A percentile compares a stretch with the other conserved stretches of the same genome.
Conservation (phyloP, 2,113 vertebrate species). For the Nycticryphes semicollaris region DNA sequence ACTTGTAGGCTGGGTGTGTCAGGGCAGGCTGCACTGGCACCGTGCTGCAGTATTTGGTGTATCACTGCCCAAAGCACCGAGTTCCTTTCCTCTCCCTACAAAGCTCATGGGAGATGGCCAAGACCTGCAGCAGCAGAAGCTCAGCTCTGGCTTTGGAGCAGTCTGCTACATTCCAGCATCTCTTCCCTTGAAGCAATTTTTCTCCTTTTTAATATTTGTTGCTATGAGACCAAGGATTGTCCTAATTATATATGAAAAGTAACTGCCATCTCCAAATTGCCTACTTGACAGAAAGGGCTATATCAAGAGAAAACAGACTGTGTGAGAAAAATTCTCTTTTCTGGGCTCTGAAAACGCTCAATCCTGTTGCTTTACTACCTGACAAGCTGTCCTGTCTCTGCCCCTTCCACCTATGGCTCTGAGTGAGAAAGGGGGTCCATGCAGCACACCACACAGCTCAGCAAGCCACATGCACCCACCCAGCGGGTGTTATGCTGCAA, state of each 20-base stretch:
- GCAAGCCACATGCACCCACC: conserved; percentile 49
- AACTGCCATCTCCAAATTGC: not conserved
- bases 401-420: not conserved
- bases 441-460: conserved; percentile 58
- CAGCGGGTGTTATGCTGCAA: not conserved
- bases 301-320: not conserved
- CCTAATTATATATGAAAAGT: conserved; percentile 24
- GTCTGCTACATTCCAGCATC: not conserved
- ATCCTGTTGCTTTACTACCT: not conserved
- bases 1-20: rapidly evolving
- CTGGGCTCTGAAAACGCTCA: not conserved
- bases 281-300: not conserved
- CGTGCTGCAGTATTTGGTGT: not conserved
- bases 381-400: not conserved
- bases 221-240: conserved; percentile 25
- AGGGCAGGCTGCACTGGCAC: not conserved
- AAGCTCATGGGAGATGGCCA: not conserved
- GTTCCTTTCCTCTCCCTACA: not conserved
- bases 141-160: not conserved
- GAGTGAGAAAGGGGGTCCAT: not conserved
- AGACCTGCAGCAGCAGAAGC: not conserved
- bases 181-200: not conserved
- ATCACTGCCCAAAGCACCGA: not conserved
- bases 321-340: not conserved
- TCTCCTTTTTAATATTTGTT: not conserved